A percentile compares a stretch with the other conserved stretches of the same genome.
phyloP scores from a whole-genome alignment of 2,888 invertebrate genomes.

The Colostygia pectinataria region DNA sequence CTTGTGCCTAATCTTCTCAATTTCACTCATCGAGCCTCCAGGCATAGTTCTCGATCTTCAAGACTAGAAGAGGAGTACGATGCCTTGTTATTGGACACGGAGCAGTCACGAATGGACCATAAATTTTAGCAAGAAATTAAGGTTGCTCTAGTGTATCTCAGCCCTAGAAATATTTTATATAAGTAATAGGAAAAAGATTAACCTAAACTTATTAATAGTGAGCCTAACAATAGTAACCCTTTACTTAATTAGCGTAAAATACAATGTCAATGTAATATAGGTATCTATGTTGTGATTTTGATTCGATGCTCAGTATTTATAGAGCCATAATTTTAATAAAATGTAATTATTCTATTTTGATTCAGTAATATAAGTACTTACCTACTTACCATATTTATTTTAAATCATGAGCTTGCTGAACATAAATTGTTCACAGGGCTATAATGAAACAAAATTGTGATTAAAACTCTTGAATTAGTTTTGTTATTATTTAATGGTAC shows the following conservation, averaged over 20 bases:
- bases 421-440: slow-evolving; percentile 75
- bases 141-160: neutral
- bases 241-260: slow-evolving; percentile 23
- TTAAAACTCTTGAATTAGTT: no score
- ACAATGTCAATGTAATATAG: slow-evolving; percentile 38
- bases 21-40: slow-evolving; percentile 80
- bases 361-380: slow-evolving; percentile 46
- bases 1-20: slow-evolving; percentile 85
- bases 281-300: slow-evolving; percentile 66
- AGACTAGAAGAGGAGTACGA: slow-evolving; percentile 83
- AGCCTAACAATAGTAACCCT: slow-evolving; percentile 19
- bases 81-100: slow-evolving; percentile 82
- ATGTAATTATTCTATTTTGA: no score
- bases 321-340: slow-evolving; percentile 43
- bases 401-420: slow-evolving; percentile 66
- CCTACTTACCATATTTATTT: slow-evolving; percentile 55
- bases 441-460: no score
- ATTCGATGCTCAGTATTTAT: slow-evolving; percentile 65
- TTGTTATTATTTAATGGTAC: no score
- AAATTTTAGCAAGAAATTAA: slow-evolving; percentile 57
- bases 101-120: slow-evolving; percentile 59
- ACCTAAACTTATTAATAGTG: neutral
- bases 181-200: neutral
- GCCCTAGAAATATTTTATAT: neutral
- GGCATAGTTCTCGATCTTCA: slow-evolving; percentile 74